Base-by-base conservation (phyloP, 1,140 invertebrate genomes). In the Drosophila miranda region DNA sequence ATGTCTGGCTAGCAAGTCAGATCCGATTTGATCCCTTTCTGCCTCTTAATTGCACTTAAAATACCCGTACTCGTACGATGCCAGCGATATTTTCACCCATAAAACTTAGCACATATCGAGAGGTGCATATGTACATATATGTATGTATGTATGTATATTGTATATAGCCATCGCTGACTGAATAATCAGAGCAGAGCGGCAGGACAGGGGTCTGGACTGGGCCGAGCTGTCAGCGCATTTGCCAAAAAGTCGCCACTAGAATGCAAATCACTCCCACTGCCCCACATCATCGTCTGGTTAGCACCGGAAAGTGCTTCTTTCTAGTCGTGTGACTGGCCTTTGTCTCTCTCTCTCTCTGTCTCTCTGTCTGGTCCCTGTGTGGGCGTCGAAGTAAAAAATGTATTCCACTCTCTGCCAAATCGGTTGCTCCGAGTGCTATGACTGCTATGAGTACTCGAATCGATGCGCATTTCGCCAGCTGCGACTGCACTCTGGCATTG, bases 21-120 rank as follows among this genome's bases (percentile, higher is more conserved):
- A 19, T 19, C 19, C 19, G 19, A 19, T 70, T 70, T 63, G 66
- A 66, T 68, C 30, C 28, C 54, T 48, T 44, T 49, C 55, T 41
- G 34, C 73, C 81, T 73, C 66, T 72, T 86, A 86, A 86, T 86
- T 86, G 82, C 78, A 66, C 76, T 71, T 68, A 86, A 86, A 76
- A 84, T 80, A 63, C 34, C 11, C 34, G 34, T 34, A 13, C 34
- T 13, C 34, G 34, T 38, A 13, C 60, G 68, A 57, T 81, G 81
- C 62, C 81, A 84, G 51, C 57, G 57, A 60, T 77, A 81, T 87
- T 71, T 68, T 54, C 2, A 58, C 44, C 49, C 66, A 71, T 79
- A 75, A 61, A 61, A 71, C 71, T 74, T 68, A 59, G 58, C 69
- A 64, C 70, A 66, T 70, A 82, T 78, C 62, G 59, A 66, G 67